Conservation (phyloP, 2,888 invertebrate genomes). For the Rotaria magnacalcarata region DNA sequence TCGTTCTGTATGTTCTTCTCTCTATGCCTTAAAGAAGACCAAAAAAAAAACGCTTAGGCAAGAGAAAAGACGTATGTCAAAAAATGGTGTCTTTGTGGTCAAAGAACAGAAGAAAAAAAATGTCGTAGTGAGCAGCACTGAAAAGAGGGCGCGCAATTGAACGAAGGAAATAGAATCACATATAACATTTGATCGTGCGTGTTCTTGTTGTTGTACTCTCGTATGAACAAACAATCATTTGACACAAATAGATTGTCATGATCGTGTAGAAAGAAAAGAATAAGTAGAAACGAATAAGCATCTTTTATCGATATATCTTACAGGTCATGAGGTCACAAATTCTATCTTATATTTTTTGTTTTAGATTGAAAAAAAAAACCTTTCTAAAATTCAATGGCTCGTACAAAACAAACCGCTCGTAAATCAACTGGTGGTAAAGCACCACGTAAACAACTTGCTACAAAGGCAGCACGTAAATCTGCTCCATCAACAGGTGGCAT, state of each 20-base stretch:
- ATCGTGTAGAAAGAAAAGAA: background rate
- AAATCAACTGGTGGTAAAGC: slow-evolving; percentile 95
- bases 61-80: background rate
- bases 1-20: background rate
- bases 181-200: background rate
- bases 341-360: background rate
- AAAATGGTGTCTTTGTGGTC: background rate
- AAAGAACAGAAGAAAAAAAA: background rate
- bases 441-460: slow-evolving; percentile 84
- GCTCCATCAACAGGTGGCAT: slow-evolving; percentile 90
- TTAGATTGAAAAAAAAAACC: slow-evolving; percentile 17
- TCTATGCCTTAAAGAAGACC: background rate
- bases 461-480: slow-evolving; percentile 88
- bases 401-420: slow-evolving; percentile 95
- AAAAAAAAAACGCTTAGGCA: background rate
- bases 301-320: background rate
- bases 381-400: slow-evolving; percentile 69
- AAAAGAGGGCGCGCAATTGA: slow-evolving; percentile 1
- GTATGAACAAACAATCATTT: background rate
- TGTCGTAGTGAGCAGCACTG: background rate
- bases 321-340: slow-evolving; percentile 26
- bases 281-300: background rate
- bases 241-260: background rate
- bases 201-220: background rate
- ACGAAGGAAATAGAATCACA: background rate